Base-by-base conservation (phyloP, 2,888 invertebrate species). In the Polyommatus iphigenia region DNA sequence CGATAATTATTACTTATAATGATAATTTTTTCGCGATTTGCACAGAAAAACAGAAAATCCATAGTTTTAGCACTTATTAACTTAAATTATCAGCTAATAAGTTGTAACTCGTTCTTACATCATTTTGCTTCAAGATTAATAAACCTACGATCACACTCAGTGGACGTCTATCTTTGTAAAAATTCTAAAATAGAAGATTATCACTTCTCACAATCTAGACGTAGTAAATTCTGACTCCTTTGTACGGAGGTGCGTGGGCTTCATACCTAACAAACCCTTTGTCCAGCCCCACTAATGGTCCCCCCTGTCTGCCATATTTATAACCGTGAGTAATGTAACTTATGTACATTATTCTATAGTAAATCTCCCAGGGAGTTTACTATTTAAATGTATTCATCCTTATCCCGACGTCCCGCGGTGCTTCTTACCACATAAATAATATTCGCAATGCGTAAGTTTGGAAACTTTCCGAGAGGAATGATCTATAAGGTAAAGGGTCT, bases 381-480 rank as follows among this genome's bases (percentile, higher is more conserved):
- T 94, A 93, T 93, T 94, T 93, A 93, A 93, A 94, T 93, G 92
- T 94, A 93, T 93, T 94, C 93, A 92, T 93, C 91, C 89, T 91
- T 91, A 91, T 90, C 90, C 91, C 87, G 89, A 89, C 92, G 91
- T 92, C 93, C 92, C 90, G 91, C 88, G 82, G 92, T 85, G 92
- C 88, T 86, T 85, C 90, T 90, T 90, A 88, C 83, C 85, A 85
- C 88, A 89, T 92, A 90, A 91, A 92, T 92, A 91, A 91, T 90
- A 90, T 91, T 89, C 89, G 85, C 89, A 46, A 90, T 90, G 88
- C 89, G 86, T 87, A 85, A 76, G 78, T 79, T 80, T 54, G 50
- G 67, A 78, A 75, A 71, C 73, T 72, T 57, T 77, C 50, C 20
- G 41, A 54, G 13, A 62, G 46, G 46, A 46, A 41, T 41, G 41